These are phyloP conservation scores for Sepiola atlantica DNA, from an alignment of 2,888 invertebrate species.

Conservation along the genomic window DNA sequence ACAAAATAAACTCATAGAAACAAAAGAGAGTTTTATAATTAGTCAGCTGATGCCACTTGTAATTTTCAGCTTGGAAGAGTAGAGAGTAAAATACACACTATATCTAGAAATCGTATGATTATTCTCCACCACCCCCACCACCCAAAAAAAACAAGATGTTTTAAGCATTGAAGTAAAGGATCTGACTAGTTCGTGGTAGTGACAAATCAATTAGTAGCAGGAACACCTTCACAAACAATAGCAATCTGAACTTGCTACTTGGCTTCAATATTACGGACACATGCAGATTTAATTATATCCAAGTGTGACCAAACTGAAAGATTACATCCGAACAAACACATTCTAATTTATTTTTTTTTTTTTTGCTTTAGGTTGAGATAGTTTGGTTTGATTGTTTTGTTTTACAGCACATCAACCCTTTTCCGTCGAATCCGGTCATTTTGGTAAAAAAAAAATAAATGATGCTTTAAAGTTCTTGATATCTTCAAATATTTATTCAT, in stretches of 20 bases:
- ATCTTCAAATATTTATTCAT: too few relatives aligned
- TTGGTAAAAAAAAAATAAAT: too few relatives aligned
- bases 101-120: neutral
- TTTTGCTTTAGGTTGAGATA: too few relatives aligned
- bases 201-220: neutral
- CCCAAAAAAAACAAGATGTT: neutral
- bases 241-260: neutral
- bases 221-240: neutral
- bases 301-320: neutral
- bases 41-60: neutral
- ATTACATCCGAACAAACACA: neutral
- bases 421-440: too few relatives aligned
- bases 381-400: too few relatives aligned
- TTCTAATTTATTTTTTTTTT: neutral
- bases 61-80: neutral
- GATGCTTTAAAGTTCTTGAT: too few relatives aligned
- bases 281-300: neutral
- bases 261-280: neutral
- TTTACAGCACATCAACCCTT: too few relatives aligned
- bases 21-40: neutral
- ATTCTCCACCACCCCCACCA: neutral
- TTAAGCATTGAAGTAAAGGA: neutral
- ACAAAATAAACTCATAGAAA: too few relatives aligned
- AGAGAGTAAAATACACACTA: neutral
- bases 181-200: neutral